Conservation (phyloP, 1,140 invertebrate species). For the Drosophila virilis region DNA sequence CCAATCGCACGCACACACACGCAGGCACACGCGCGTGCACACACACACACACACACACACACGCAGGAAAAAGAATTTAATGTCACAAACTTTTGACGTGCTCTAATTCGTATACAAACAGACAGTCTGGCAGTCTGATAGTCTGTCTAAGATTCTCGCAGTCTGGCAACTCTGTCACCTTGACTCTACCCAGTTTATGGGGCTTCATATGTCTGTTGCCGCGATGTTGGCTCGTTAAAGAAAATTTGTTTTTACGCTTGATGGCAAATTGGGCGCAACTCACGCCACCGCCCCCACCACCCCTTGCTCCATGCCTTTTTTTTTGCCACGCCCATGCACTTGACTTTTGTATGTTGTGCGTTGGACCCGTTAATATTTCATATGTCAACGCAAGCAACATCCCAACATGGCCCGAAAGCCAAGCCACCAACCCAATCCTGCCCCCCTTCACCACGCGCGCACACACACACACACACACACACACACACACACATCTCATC, state of each 20-base stretch:
- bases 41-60: neutral
- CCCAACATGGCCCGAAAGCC: constrained; percentile 12
- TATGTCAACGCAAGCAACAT: constrained; percentile 69
- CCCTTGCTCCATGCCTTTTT: neutral
- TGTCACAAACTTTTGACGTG: constrained; percentile 76
- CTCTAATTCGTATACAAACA: constrained; percentile 68
- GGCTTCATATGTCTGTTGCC: neutral
- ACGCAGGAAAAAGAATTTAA: constrained; percentile 44
- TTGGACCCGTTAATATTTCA: constrained; percentile 77
- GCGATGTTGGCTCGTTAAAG: constrained; percentile 64
- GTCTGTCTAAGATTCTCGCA: constrained; percentile 3
- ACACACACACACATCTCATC: neutral
- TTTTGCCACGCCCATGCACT: constrained; percentile 30
- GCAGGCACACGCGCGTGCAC: neutral
- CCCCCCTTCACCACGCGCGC: neutral
- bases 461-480: neutral
- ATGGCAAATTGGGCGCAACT: constrained; percentile 70
- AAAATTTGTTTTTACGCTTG: constrained; percentile 79
- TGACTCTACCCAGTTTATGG: neutral
- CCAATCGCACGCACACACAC: constrained; percentile 33
- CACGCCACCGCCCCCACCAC: neutral
- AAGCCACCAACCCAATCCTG: neutral
- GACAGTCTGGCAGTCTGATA: constrained; percentile 25
- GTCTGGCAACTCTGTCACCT: constrained; percentile 28
- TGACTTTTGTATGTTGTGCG: constrained; percentile 47